Percentiles rank a stretch among this genome's conserved stretches.
phyloP scores from a whole-genome alignment of 1,140 invertebrate genomes.

The Drosophila kurseongensis region DNA sequence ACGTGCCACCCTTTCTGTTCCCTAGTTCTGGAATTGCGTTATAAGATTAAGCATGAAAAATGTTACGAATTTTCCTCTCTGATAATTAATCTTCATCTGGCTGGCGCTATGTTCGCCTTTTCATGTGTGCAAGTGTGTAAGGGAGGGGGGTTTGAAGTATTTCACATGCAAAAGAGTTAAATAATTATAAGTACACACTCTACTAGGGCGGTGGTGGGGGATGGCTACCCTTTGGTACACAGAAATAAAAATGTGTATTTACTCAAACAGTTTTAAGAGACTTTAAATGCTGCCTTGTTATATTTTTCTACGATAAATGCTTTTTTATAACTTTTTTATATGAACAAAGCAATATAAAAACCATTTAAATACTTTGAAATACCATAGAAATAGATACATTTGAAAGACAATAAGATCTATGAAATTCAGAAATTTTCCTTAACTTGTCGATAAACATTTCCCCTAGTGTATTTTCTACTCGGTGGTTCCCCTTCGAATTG shows the following conservation, averaged over 20 bases:
- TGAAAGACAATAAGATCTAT: too few species aligned
- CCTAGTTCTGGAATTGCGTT: conserved; percentile 44
- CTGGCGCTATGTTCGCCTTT: conserved; percentile 44
- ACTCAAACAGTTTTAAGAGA: too few species aligned
- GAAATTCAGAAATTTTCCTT: too few species aligned
- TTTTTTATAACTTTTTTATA: too few species aligned
- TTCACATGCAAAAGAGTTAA: conserved; percentile 75
- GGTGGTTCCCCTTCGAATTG: conserved; percentile 33
- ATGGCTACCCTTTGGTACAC: conserved; percentile 6
- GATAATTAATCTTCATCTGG: conserved; percentile 78
- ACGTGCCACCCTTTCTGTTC: conserved; percentile 38
- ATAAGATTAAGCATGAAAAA: conserved; percentile 80
- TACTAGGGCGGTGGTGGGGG: conserved; percentile 9
- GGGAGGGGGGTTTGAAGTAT: background rate
- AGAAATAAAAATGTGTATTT: background rate
- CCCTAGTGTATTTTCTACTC: background rate
- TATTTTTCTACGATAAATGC: too few species aligned
- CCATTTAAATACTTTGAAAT: too few species aligned
- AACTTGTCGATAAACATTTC: background rate
- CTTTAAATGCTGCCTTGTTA: too few species aligned
- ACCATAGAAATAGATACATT: too few species aligned
- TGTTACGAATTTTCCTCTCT: conserved; percentile 71
- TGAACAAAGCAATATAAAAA: too few species aligned
- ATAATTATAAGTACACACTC: conserved; percentile 75
- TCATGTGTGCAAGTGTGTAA: conserved; percentile 1